Percentiles rank a stretch among this genome's conserved stretches.
Conservation (phyloP, 2,888 invertebrate genomes). For the Drosophila vallismaia region DNA sequence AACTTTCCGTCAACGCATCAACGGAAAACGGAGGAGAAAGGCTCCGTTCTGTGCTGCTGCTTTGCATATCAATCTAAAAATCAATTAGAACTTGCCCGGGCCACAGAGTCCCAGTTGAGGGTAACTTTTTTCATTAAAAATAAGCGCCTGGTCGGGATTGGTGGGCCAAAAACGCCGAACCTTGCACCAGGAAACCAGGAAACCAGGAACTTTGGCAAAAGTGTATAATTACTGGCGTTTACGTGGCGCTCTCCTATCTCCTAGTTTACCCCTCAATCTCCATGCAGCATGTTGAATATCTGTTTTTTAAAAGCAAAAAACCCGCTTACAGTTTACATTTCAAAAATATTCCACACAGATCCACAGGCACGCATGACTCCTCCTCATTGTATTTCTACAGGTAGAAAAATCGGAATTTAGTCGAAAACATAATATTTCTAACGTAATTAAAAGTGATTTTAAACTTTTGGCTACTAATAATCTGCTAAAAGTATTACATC, state of each 20-base stretch:
- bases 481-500: neutral
- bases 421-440: neutral
- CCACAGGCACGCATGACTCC: constrained; percentile 10
- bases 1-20: constrained; percentile 57
- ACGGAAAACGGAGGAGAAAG: neutral
- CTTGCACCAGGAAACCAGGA: constrained; percentile 36
- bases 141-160: constrained; percentile 56
- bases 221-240: constrained; percentile 76
- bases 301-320: constrained; percentile 47
- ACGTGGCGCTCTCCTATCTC: constrained; percentile 40
- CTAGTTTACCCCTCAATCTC: constrained; percentile 8
- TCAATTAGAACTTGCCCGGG: constrained; percentile 76
- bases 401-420: neutral
- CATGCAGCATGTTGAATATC: constrained; percentile 42
- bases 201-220: constrained; percentile 53
- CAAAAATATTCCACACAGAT: constrained; percentile 33
- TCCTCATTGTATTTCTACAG: constrained; percentile 4
- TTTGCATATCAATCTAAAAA: constrained; percentile 80
- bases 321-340: constrained; percentile 51
- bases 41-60: constrained; percentile 43
- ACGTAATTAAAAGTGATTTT: neutral
- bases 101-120: constrained; percentile 32
- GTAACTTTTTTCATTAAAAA: constrained; percentile 68
- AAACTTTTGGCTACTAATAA: neutral
- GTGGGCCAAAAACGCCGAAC: constrained; percentile 39